Base-by-base conservation (phyloP, 2,888 invertebrate genomes). In the Andrena marginata region DNA sequence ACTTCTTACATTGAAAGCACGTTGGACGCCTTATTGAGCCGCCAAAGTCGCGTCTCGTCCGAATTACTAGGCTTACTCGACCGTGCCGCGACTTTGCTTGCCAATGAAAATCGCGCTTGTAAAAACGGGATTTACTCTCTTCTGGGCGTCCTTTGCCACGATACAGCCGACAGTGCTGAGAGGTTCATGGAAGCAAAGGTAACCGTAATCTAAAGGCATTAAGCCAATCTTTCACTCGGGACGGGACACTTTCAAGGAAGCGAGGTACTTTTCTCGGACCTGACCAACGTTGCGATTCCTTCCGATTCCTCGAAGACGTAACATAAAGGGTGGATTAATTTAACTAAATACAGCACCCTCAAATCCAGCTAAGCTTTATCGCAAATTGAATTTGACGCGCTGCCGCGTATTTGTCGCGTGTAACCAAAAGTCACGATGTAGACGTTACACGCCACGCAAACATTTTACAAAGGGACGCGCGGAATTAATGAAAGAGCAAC, bases 31-130 rank as follows among this genome's bases (percentile, higher is more conserved):
- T 71, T 75, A 63, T 74, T 65, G 75, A 80, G 77, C 56, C 64
- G 67, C 54, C 71, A 68, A 82, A 82, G 75, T 82, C 71, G 73
- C 56, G 71, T 82, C 71, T 84, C 63, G 75, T 62, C 56, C 71
- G 42, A 69, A 69, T 77, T 84, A 84, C 75, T 35, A 54, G 20
- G 72, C 71, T 71, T 60, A 76, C 56, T 62, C 71, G 72, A 72
- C 75, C 82, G 26, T 67, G 60, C 62, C 48, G 33, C 74, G 64
- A 78, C 67, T 76, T 73, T 42, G 67, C 70, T 76, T 35, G 23
- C 42, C 59, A 77, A 79, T 63, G 59, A 77, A 78, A 74, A 56
- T 71, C 65, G 29, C 63, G 16, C 20, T 26, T 16, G 16, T 10
- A 49, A 77, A 42, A 62, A 67, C 60, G 31, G 8, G 8, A 51